Conservation (phyloP, 2,888 invertebrate species). For the Caenorhabditis becei region DNA sequence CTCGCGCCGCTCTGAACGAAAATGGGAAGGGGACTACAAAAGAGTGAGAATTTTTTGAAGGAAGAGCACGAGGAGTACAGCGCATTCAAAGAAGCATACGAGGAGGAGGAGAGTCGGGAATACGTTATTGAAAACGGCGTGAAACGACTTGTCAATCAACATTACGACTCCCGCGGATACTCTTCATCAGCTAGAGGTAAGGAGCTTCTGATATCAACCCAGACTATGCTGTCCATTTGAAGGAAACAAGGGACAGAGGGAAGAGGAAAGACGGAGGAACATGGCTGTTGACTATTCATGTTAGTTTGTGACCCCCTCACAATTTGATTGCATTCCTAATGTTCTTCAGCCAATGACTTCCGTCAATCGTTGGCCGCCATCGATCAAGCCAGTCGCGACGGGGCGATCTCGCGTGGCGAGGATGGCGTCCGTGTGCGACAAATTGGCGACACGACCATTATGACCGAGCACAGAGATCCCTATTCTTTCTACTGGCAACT, state of each 20-base stretch:
- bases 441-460: slow-evolving; percentile 80
- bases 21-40: slow-evolving; percentile 1
- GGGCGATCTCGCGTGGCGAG: slow-evolving; percentile 61
- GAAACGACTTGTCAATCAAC: slow-evolving; percentile 60
- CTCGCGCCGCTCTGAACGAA: slow-evolving; percentile 1
- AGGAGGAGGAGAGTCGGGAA: slow-evolving; percentile 66
- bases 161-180: slow-evolving; percentile 63
- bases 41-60: slow-evolving; percentile 47
- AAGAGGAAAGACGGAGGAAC: slow-evolving; percentile 51
- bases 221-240: not conserved
- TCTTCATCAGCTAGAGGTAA: slow-evolving; percentile 38
- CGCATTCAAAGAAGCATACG: slow-evolving; percentile 63
- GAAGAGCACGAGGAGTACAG: slow-evolving; percentile 66
- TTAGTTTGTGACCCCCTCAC: slow-evolving; percentile 16
- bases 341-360: slow-evolving; percentile 74
- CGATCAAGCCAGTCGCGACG: slow-evolving; percentile 77
- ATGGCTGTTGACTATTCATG: slow-evolving; percentile 76
- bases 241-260: slow-evolving; percentile 51
- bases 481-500: slow-evolving; percentile 82
- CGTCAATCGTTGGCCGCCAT: slow-evolving; percentile 79
- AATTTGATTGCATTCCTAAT: slow-evolving; percentile 38
- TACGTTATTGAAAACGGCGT: slow-evolving; percentile 65
- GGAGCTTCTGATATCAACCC: not conserved
- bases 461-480: slow-evolving; percentile 82
- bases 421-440: slow-evolving; percentile 72